A percentile compares a stretch with the other conserved stretches of the same genome.
Conservation (phyloP, 2,113 vertebrate species). For the Vimba vimba region DNA sequence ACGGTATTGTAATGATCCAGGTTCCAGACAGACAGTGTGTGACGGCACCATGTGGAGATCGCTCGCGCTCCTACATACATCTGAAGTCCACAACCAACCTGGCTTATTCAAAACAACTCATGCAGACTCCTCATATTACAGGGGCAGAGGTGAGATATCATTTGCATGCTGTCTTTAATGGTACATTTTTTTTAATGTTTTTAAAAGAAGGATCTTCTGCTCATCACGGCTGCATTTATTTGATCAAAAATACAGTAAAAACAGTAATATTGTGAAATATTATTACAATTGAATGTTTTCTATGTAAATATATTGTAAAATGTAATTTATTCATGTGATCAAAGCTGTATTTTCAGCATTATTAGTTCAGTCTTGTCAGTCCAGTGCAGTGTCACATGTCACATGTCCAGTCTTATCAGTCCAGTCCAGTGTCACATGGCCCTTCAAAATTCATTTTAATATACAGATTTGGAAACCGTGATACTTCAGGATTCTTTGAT, state of each 20-base stretch:
- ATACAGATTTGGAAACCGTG: background rate
- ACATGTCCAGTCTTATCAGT: no score
- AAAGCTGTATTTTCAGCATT: background rate
- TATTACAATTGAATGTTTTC: background rate
- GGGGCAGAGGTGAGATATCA: background rate
- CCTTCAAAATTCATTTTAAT: background rate
- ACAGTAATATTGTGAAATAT: background rate
- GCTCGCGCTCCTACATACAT: constrained; percentile 68
- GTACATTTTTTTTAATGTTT: background rate
- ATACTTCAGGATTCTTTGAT: background rate
- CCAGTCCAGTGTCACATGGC: background rate
- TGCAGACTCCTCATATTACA: background rate
- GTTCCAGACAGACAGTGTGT: constrained; percentile 62
- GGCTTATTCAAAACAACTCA: background rate
- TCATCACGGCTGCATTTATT: background rate
- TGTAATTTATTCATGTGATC: background rate
- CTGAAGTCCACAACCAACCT: constrained; percentile 51
- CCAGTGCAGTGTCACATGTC: background rate
- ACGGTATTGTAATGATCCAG: constrained; percentile 50
- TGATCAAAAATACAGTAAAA: background rate
- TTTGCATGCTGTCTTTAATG: background rate
- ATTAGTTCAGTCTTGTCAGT: background rate
- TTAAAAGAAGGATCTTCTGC: background rate
- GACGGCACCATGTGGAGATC: constrained; percentile 72
- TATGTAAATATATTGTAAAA: background rate